phyloP scores from a whole-genome alignment of 2,888 invertebrate species.

The Pedicia rivosa region DNA sequence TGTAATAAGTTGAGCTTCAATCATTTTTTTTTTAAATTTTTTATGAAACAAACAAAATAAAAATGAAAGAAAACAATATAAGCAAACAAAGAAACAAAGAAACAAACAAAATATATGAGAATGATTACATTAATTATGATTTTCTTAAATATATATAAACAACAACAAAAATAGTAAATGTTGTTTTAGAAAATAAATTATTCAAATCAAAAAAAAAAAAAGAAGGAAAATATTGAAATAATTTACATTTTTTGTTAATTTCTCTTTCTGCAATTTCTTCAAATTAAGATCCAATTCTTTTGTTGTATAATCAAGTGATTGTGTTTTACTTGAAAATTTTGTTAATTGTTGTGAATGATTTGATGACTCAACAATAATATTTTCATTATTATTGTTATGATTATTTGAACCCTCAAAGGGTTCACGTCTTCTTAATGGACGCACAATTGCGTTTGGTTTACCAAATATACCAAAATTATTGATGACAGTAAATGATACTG shows the following conservation, averaged over 20 bases:
- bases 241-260: conserved; percentile 16
- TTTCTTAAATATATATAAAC: neutral
- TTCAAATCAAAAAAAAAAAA: neutral
- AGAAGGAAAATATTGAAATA: neutral
- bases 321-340: conserved; percentile 9
- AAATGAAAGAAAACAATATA: too few species aligned
- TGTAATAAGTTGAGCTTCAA: too few species aligned
- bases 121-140: neutral
- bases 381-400: neutral
- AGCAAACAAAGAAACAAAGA: too few species aligned
- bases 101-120: too few species aligned
- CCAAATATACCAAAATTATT: conserved; percentile 10
- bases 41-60: too few species aligned
- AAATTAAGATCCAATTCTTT: conserved; percentile 56
- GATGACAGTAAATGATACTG: conserved; percentile 28
- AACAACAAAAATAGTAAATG: neutral
- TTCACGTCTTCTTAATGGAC: conserved; percentile 32
- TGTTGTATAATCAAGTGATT: conserved; percentile 36
- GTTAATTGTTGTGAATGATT: conserved; percentile 9
- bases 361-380: conserved; percentile 4
- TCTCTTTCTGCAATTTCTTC: conserved; percentile 45
- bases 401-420: conserved; percentile 10
- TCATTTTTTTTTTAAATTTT: too few species aligned
- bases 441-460: conserved; percentile 40
- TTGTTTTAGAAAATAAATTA: conserved; percentile 12